Conservation (phyloP, 2,113 vertebrate species). For the Illadopsis cleaveri region DNA sequence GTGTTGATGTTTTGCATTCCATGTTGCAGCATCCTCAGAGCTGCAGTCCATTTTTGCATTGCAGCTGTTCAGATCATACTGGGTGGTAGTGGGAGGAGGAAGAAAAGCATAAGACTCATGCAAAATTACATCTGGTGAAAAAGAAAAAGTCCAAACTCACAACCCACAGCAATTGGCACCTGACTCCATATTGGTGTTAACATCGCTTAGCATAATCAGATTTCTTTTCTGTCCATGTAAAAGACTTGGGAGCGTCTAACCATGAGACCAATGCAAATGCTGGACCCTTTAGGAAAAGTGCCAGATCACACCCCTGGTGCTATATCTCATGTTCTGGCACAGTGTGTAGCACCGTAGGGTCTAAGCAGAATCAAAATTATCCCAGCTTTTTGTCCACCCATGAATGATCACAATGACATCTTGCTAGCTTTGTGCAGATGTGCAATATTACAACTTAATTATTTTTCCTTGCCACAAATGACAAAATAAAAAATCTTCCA, state of each 20-base stretch:
- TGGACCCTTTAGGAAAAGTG: constrained; percentile 75
- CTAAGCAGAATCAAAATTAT: constrained; percentile 51
- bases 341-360: constrained; percentile 72
- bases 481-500: background rate
- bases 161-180: constrained; percentile 45
- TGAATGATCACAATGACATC: constrained; percentile 38
- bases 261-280: constrained; percentile 56
- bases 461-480: constrained; percentile 33
- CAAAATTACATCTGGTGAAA: constrained; percentile 52
- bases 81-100: constrained; percentile 49
- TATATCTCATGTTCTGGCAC: constrained; percentile 83
- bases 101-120: constrained; percentile 10
- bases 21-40: constrained; percentile 51
- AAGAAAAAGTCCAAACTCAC: background rate
- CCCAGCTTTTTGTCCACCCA: constrained; percentile 46
- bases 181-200: constrained; percentile 70
- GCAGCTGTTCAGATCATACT: constrained; percentile 58
- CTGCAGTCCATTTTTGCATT: constrained; percentile 57
- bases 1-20: constrained; percentile 45
- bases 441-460: constrained; percentile 29
- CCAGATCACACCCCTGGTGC: constrained; percentile 81
- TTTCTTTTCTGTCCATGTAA: constrained; percentile 57
- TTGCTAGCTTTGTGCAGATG: constrained; percentile 38
- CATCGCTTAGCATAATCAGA: constrained; percentile 7
- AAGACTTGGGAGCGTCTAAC: constrained; percentile 48